These are phyloP conservation scores for Urocolius indicus DNA, from an alignment of 2,113 vertebrate genomes.

Conservation along the genomic window DNA sequence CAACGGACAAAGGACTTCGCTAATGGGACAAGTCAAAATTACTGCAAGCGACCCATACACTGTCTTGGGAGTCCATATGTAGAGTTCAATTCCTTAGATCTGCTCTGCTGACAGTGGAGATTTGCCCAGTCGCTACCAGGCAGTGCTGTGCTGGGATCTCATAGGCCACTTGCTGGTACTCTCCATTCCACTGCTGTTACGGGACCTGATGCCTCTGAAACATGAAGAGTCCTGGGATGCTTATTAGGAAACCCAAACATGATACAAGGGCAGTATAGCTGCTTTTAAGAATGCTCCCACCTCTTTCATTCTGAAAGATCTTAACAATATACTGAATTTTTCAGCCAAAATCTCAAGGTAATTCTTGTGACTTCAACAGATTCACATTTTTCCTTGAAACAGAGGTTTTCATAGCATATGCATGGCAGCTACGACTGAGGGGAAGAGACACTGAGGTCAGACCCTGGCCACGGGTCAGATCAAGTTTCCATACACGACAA, in stretches of 20 bases:
- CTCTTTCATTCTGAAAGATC: not conserved
- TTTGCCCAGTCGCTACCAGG: not conserved
- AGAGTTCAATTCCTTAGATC: too few relatives aligned
- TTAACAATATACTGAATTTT: not conserved
- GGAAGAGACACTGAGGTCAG: not conserved
- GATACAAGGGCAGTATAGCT: not conserved
- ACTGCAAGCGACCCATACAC: not conserved
- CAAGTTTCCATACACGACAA: not conserved
- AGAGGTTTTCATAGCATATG: not conserved
- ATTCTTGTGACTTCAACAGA: fast-evolving
- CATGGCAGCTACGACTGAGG: not conserved
- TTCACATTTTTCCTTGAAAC: not conserved
- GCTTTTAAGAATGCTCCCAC: not conserved
- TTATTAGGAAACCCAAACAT: not conserved
- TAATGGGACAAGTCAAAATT: not conserved
- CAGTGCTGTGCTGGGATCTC: too few relatives aligned
- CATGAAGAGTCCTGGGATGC: too few relatives aligned
- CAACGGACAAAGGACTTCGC: not conserved
- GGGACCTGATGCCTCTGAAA: not conserved
- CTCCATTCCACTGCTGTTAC: fast-evolving
- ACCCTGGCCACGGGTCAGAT: not conserved
- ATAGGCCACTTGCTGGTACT: too few relatives aligned
- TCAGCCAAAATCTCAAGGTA: not conserved
- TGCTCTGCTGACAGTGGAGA: not conserved
- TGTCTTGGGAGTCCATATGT: too few relatives aligned